phyloP scores from a whole-genome alignment of 2,797 vertebrate species.

The Enteromius viviparus region DNA sequence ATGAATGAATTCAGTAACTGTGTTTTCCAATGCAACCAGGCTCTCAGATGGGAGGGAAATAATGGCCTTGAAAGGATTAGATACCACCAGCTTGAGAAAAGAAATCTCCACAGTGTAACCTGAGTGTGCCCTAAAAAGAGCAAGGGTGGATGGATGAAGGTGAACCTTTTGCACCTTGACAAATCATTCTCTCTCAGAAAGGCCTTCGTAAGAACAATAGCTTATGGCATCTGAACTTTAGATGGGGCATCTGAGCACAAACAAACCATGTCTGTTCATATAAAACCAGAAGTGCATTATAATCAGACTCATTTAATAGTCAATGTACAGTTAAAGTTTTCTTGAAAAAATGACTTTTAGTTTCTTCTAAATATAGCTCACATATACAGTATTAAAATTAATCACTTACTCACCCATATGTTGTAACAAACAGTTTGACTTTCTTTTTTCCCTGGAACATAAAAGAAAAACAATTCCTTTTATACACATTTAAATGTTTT shows the following conservation, averaged over 20 bases:
- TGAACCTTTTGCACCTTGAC: slow-evolving; percentile 19
- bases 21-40: neutral
- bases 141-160: neutral
- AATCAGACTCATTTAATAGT: neutral
- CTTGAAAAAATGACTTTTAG: neutral
- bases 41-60: neutral
- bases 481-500: too few relatives aligned
- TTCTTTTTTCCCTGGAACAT: slow-evolving; percentile 56
- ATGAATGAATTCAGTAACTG: neutral
- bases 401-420: neutral
- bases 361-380: neutral
- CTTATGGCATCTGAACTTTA: neutral
- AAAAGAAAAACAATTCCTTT: neutral
- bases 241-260: neutral
- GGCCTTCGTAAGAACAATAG: neutral
- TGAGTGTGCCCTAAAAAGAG: slow-evolving; percentile 16
- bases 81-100: slow-evolving; percentile 8
- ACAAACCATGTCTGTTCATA: neutral
- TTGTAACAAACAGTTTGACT: neutral
- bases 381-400: neutral
- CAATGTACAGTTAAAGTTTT: neutral
- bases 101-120: neutral
- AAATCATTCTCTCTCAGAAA: slow-evolving; percentile 8
- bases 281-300: slow-evolving; percentile 19
- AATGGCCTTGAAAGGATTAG: slow-evolving; percentile 14